phyloP scores from a whole-genome alignment of 2,888 invertebrate species.

The Allacma fusca region DNA sequence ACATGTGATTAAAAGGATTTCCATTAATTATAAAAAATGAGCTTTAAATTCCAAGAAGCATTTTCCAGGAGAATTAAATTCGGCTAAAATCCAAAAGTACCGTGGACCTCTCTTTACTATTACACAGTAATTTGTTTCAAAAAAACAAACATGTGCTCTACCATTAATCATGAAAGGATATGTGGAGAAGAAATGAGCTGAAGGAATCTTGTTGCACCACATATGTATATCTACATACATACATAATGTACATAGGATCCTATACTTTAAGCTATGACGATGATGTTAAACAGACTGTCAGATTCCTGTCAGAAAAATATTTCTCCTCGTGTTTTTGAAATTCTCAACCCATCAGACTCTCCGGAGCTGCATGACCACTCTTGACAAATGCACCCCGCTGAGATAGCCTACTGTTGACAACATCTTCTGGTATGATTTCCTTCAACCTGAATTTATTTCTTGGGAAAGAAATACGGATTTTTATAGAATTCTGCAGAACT shows the following conservation, averaged over 20 bases:
- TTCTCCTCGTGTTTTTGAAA: background rate
- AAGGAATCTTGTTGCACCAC: constrained; percentile 13
- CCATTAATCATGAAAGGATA: constrained; percentile 17
- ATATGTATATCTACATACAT: too few species aligned
- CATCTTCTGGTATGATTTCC: background rate
- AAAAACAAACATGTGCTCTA: background rate
- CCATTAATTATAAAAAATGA: too few species aligned
- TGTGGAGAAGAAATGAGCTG: background rate
- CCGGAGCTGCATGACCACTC: background rate
- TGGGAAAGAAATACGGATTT: background rate
- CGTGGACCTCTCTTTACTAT: too few species aligned
- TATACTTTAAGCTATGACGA: background rate
- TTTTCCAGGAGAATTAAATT: too few species aligned
- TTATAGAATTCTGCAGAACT: background rate
- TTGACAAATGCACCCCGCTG: constrained; percentile 5
- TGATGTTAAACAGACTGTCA: background rate
- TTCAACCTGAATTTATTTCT: constrained; percentile 10
- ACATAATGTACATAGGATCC: background rate
- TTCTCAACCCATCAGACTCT: background rate
- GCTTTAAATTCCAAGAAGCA: too few species aligned
- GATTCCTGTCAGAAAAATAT: constrained; percentile 5
- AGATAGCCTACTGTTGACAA: background rate
- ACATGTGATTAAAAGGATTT: too few species aligned
- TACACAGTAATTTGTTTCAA: too few species aligned
- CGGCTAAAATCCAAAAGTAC: too few species aligned